Evolutionary conservation across 1,140 invertebrate species (phyloP).

Genomic region (Harlomillsia oculata): DNA sequence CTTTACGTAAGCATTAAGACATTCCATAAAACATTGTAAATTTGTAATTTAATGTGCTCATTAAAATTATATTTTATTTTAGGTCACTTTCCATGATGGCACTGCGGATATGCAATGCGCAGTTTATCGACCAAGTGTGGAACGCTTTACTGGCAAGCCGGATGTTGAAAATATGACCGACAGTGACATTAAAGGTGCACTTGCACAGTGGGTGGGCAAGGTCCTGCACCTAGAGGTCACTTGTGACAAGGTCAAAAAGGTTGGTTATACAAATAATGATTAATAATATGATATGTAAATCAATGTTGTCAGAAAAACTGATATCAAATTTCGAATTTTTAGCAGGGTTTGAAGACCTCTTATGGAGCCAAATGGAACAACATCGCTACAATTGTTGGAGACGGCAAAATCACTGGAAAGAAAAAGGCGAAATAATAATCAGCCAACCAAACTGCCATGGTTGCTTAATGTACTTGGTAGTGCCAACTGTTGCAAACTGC

Average conservation of each 20-base stretch:
- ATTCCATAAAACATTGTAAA: background rate
- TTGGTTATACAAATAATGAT: constrained; percentile 1
- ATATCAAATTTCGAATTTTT: no score
- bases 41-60: background rate
- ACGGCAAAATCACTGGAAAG: background rate
- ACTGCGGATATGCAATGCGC: constrained; percentile 19
- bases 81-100: constrained; percentile 24
- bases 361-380: constrained; percentile 19
- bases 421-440: no score
- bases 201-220: constrained; percentile 17
- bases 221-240: constrained; percentile 15
- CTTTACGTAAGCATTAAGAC: constrained; percentile 9
- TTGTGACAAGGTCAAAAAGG: constrained; percentile 23
- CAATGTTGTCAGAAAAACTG: no score
- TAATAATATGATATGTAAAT: background rate
- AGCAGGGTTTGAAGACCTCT: constrained; percentile 4
- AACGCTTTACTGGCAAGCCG: constrained; percentile 14
- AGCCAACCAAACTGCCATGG: no score
- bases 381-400: constrained; percentile 17
- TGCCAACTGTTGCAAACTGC: no score
- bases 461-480: no score
- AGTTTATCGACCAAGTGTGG: constrained; percentile 14
- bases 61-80: background rate
- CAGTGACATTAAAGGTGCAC: constrained; percentile 8
- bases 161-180: constrained; percentile 13